Percentiles rank a stretch among this genome's conserved stretches.
Conservation (phyloP, 1,140 invertebrate genomes). For the Theocolax elegans region DNA sequence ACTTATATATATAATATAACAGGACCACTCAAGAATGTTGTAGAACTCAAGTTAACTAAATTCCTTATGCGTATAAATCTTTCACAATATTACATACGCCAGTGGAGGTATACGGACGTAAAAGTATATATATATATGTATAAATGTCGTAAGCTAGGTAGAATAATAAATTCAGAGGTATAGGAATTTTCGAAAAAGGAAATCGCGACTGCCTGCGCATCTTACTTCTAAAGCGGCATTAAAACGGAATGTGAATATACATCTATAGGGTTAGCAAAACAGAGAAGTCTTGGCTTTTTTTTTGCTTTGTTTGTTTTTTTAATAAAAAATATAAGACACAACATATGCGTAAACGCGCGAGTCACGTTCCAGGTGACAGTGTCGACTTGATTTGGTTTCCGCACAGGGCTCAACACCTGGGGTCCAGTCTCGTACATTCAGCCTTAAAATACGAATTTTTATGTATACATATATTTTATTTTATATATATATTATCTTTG, state of each 20-base stretch:
- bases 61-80: too few relatives aligned
- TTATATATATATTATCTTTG: too few relatives aligned
- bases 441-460: slow-evolving; percentile 51
- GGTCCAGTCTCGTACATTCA: slow-evolving; percentile 67
- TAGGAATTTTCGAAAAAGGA: too few relatives aligned
- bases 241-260: neutral
- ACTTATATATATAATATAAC: too few relatives aligned
- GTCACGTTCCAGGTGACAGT: slow-evolving; percentile 69
- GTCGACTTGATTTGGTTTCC: slow-evolving; percentile 69
- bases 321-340: slow-evolving; percentile 26
- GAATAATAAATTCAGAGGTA: too few relatives aligned
- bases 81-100: too few relatives aligned
- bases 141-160: too few relatives aligned
- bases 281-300: neutral
- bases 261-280: slow-evolving; percentile 4
- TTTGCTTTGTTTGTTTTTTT: too few relatives aligned
- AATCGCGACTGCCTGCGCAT: slow-evolving; percentile 15
- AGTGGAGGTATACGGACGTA: too few relatives aligned
- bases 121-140: too few relatives aligned
- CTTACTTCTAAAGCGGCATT: neutral
- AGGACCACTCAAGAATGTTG: too few relatives aligned
- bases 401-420: slow-evolving; percentile 70
- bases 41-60: too few relatives aligned
- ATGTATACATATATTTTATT: neutral
- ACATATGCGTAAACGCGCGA: slow-evolving; percentile 51